A percentile compares a stretch with the other conserved stretches of the same genome.
Evolutionary conservation across 2,888 invertebrate species (phyloP).

Genomic region (Dryobotodes eremita): DNA sequence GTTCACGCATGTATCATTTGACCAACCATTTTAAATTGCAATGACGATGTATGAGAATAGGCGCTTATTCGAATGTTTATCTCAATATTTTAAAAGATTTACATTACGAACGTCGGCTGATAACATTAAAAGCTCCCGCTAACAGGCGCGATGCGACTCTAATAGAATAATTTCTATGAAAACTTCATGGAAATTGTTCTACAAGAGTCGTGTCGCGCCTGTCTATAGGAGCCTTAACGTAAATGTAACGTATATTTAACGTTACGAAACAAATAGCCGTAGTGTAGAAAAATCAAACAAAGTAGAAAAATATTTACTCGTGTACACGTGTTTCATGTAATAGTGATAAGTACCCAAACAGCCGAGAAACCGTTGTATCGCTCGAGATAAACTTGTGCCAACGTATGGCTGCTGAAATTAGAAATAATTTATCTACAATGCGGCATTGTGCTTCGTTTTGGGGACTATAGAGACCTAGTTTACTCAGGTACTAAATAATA

Average conservation of each 20-base stretch:
- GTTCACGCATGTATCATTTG: slow-evolving; percentile 13
- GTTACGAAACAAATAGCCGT: slow-evolving; percentile 50
- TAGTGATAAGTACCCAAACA: slow-evolving; percentile 64
- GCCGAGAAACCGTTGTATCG: slow-evolving; percentile 53
- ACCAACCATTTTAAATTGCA: background rate
- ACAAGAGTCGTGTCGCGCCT: too few relatives aligned
- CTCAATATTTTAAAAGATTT: slow-evolving; percentile 42
- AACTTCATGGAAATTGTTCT: too few relatives aligned
- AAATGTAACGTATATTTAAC: slow-evolving; percentile 56
- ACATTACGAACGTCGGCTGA: slow-evolving; percentile 35
- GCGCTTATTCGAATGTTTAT: slow-evolving; percentile 29
- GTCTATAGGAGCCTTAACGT: slow-evolving; percentile 7
- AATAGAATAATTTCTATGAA: too few relatives aligned
- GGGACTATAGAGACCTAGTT: slow-evolving; percentile 1
- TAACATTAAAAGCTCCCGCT: slow-evolving; percentile 24
- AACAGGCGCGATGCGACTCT: too few relatives aligned
- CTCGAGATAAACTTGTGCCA: slow-evolving; percentile 62
- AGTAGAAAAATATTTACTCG: slow-evolving; percentile 62
- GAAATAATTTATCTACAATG: slow-evolving; percentile 46
- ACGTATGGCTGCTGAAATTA: slow-evolving; percentile 55
- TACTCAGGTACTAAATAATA: background rate
- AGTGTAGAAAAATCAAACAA: slow-evolving; percentile 58
- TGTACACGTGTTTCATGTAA: slow-evolving; percentile 66
- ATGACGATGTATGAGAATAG: slow-evolving; percentile 17
- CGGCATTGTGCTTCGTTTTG: slow-evolving; percentile 26